These are phyloP conservation scores for Aptenodytes forsteri DNA, from an alignment of 2,113 vertebrate species.

Conservation along the genomic window DNA sequence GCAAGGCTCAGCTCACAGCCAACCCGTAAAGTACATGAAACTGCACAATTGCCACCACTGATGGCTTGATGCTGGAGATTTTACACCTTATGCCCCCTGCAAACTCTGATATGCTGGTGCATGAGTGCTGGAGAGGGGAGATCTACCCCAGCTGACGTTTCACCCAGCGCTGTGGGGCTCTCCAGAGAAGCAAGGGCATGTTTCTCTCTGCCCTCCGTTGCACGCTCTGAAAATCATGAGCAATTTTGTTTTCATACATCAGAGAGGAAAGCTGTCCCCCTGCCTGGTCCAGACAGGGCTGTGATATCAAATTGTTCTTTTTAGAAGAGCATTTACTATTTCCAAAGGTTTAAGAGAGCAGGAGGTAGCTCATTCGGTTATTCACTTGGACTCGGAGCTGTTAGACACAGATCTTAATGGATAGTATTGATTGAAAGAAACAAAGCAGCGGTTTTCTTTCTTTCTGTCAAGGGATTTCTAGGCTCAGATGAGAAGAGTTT, in stretches of 20 bases:
- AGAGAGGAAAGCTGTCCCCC: background rate
- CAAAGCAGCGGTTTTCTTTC: slow-evolving; percentile 45
- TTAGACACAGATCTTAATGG: slow-evolving; percentile 67
- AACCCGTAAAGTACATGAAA: rapidly evolving
- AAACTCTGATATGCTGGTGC: background rate
- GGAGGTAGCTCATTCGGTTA: slow-evolving; percentile 48
- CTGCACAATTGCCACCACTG: background rate
- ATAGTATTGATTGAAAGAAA: slow-evolving; percentile 67
- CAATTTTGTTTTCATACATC: background rate
- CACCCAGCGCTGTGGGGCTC: background rate
- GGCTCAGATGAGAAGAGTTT: slow-evolving; percentile 26
- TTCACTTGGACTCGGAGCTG: slow-evolving; percentile 26
- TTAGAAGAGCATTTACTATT: slow-evolving; percentile 35
- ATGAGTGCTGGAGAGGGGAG: background rate
- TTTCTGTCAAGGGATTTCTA: slow-evolving; percentile 30
- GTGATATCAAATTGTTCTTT: slow-evolving; percentile 36
- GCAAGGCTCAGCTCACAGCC: background rate
- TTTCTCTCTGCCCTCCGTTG: background rate
- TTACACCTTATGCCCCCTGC: background rate
- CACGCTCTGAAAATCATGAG: background rate
- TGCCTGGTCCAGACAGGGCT: background rate
- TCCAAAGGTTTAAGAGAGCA: slow-evolving; percentile 44
- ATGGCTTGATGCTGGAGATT: rapidly evolving
- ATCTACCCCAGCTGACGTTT: background rate
- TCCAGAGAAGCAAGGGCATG: background rate